These are phyloP conservation scores for Parthenolecanium corni DNA, from an alignment of 2,888 invertebrate genomes.

Conservation along the genomic window DNA sequence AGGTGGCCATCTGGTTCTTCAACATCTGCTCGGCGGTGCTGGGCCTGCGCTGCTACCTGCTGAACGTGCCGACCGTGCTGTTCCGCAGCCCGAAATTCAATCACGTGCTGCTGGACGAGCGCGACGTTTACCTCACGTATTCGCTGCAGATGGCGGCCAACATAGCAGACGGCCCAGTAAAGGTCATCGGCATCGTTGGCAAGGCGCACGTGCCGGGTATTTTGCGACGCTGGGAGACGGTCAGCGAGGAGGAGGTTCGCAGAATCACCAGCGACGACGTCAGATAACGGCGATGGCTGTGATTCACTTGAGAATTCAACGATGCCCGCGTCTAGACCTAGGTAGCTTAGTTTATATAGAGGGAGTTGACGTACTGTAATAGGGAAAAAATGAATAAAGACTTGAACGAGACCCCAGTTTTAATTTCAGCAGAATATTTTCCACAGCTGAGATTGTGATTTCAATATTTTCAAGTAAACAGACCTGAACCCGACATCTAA, in stretches of 20 bases:
- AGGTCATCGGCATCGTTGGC: slow-evolving; percentile 22
- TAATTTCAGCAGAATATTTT: too few species aligned
- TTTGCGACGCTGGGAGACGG: slow-evolving; percentile 7
- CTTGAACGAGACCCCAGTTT: too few species aligned
- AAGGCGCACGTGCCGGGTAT: slow-evolving; percentile 25
- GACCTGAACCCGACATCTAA: too few species aligned
- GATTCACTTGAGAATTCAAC: too few species aligned
- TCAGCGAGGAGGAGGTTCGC: slow-evolving; percentile 13
- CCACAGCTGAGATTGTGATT: too few species aligned
- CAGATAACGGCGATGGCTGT: neutral
- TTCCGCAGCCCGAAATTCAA: slow-evolving; percentile 16
- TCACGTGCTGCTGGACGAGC: slow-evolving; percentile 20
- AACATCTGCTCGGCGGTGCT: slow-evolving; percentile 19
- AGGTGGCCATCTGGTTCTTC: slow-evolving; percentile 19
- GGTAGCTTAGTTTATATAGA: too few species aligned
- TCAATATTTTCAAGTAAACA: too few species aligned
- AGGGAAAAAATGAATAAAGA: too few species aligned
- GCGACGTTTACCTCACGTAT: slow-evolving; percentile 26
- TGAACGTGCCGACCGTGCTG: slow-evolving; percentile 23
- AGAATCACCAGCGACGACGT: slow-evolving; percentile 16
- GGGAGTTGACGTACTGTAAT: too few species aligned
- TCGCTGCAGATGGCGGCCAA: slow-evolving; percentile 22
- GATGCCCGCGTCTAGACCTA: too few species aligned
- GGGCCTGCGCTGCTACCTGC: slow-evolving; percentile 14
- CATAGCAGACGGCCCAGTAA: slow-evolving; percentile 1